Evolutionary conservation across 2,797 vertebrate genomes (phyloP).

Genomic region (Heliangelus exortis): DNA sequence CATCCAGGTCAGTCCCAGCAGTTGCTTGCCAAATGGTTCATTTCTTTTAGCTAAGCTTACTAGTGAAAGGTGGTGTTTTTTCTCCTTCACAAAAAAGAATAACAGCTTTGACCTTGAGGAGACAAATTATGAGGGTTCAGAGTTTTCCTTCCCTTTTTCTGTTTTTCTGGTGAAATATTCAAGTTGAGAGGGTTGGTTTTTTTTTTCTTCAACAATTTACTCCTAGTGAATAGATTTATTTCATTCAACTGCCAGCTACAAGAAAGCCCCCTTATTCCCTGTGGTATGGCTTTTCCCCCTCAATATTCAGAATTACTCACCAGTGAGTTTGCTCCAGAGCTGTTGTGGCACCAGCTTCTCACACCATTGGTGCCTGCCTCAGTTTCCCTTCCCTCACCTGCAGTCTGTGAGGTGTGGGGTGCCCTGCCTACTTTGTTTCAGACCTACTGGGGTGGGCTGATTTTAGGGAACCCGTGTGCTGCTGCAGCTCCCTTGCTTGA

Average conservation of each 20-base stretch:
- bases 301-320: conserved; percentile 34
- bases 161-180: conserved; percentile 74
- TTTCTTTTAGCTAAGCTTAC: conserved; percentile 57
- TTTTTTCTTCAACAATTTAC: conserved; percentile 72
- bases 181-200: conserved; percentile 25
- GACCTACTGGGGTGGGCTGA: not conserved
- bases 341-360: not conserved
- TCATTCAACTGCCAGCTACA: conserved; percentile 31
- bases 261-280: conserved; percentile 62
- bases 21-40: conserved; percentile 43
- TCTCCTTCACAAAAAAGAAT: not conserved
- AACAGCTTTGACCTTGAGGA: conserved; percentile 74
- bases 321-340: not conserved
- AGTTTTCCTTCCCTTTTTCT: not conserved
- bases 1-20: conserved; percentile 37
- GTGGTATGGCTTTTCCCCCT: not conserved
- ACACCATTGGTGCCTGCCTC: not conserved
- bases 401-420: not conserved
- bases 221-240: conserved; percentile 61
- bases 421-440: not conserved
- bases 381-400: not conserved
- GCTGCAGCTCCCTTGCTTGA: not conserved
- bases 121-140: conserved; percentile 37
- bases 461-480: not conserved
- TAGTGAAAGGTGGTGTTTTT: conserved; percentile 14